Evolutionary conservation across 2,888 invertebrate genomes (phyloP), one percentile per base, ranked within the genome.

Genomic region (Agonopterix heracliana): DNA sequence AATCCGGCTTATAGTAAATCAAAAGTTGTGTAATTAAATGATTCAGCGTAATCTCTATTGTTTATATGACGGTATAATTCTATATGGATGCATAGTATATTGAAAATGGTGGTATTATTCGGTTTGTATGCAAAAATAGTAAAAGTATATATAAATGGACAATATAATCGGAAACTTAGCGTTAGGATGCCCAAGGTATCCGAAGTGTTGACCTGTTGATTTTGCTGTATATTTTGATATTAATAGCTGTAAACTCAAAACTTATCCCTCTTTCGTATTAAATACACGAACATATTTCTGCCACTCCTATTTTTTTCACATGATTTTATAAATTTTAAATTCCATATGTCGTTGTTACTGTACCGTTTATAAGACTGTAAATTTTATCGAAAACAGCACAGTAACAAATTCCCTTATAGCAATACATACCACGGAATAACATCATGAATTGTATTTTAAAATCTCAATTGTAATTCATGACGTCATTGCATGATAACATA

Each of bases 141-240:
- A 83, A 80, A 82, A 83, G 70, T 78, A 83, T 78, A 78, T 78
- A 84, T 79, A 82, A 79, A 79, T 76, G 74, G 78, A 81, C 73
- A 75, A 78, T 77, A 71, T 71, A 69, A 10, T 80, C 70, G 69
- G 70, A 64, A 77, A 84, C 87, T 86, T 87, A 86, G 81, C 87
- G 84, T 83, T 68, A 80, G 87, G 86, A 87, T 87, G 87, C 87
- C 87, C 87, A 84, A 82, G 74, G 79, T 79, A 80, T 85, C 81
- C 77, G 83, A 68, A 66, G 82, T 83, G 84, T 75, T 77, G 83
- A 83, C 79, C 82, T 82, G 81, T 76, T 74, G 82, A 78, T 74
- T 77, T 74, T 74, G 71, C 64, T 78, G 72, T 70, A 69, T 72
- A 71, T 66, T 66, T 66, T 68, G 68, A 62, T 71, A 66, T 71